Percentiles rank a stretch among this genome's conserved stretches.
These are phyloP conservation scores for Ornithoptera alexandrae DNA, from an alignment of 2,888 invertebrate genomes.

Conservation along the genomic window DNA sequence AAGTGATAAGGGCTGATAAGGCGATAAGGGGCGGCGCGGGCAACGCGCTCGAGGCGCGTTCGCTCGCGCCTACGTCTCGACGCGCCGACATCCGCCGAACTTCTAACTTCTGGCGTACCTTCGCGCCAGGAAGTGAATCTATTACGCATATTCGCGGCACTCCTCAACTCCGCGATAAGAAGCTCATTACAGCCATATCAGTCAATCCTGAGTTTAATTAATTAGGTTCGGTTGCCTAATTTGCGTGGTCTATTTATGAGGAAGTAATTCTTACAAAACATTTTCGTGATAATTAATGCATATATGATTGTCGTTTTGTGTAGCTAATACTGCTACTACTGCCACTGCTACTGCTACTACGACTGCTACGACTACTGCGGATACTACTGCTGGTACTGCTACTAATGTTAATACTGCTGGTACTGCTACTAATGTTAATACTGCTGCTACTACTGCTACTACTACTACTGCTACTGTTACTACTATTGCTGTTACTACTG, in stretches of 20 bases:
- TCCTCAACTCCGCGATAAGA: constrained; percentile 21
- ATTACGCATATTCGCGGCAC: constrained; percentile 22
- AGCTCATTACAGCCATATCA: constrained; percentile 22
- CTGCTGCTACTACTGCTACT: too few species aligned
- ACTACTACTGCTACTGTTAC: too few species aligned
- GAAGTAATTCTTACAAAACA: constrained; percentile 22
- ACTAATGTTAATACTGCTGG: too few species aligned
- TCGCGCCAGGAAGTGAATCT: constrained; percentile 21
- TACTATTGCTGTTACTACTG: too few species aligned
- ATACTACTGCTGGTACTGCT: too few species aligned
- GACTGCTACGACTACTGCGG: too few species aligned
- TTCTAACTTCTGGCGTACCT: constrained; percentile 43
- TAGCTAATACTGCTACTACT: too few species aligned
- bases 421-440: too few species aligned
- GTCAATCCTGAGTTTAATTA: constrained; percentile 13
- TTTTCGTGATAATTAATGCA: background rate
- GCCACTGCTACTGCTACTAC: too few species aligned
- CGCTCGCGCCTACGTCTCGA: constrained; percentile 54
- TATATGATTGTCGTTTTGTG: too few species aligned
- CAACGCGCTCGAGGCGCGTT: constrained; percentile 46
- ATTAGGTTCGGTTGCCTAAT: constrained; percentile 26
- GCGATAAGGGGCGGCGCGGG: constrained; percentile 52
- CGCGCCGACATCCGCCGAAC: constrained; percentile 62
- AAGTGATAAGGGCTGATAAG: constrained; percentile 73
- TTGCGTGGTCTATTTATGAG: constrained; percentile 17